A percentile compares a stretch with the other conserved stretches of the same genome.
Conservation (phyloP, 1,140 invertebrate genomes). For the Hyles vespertilio region DNA sequence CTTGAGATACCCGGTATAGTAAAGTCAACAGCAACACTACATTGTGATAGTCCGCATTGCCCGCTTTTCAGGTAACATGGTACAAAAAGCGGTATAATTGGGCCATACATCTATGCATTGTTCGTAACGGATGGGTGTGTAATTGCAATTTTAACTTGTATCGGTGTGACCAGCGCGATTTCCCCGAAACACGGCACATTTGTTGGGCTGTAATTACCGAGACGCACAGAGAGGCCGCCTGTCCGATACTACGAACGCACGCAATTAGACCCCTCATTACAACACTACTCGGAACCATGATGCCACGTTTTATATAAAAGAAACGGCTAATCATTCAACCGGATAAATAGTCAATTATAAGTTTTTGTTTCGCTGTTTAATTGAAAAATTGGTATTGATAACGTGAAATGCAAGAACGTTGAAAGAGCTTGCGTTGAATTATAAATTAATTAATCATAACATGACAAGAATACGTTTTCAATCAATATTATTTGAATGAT, state of each 20-base stretch:
- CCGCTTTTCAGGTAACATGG: no score
- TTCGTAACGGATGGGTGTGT: background rate
- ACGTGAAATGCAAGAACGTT: background rate
- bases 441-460: no score
- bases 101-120: no score
- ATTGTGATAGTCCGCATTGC: no score
- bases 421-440: no score
- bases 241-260: conserved; percentile 25
- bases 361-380: background rate
- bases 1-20: no score
- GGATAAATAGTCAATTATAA: conserved; percentile 7
- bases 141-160: conserved; percentile 19
- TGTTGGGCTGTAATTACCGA: conserved; percentile 30
- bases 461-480: no score
- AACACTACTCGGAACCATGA: conserved; percentile 27
- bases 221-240: conserved; percentile 27
- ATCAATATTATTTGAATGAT: no score
- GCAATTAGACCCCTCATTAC: conserved; percentile 32
- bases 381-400: background rate
- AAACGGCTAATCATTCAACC: conserved; percentile 13
- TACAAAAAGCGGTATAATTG: no score
- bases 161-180: conserved; percentile 14
- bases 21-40: no score
- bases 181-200: conserved; percentile 28
- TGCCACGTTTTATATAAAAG: conserved; percentile 13